These are phyloP conservation scores for Patiria miniata DNA, from an alignment of 35 echinoderm and acorn worm genomes.

Conservation along the genomic window DNA sequence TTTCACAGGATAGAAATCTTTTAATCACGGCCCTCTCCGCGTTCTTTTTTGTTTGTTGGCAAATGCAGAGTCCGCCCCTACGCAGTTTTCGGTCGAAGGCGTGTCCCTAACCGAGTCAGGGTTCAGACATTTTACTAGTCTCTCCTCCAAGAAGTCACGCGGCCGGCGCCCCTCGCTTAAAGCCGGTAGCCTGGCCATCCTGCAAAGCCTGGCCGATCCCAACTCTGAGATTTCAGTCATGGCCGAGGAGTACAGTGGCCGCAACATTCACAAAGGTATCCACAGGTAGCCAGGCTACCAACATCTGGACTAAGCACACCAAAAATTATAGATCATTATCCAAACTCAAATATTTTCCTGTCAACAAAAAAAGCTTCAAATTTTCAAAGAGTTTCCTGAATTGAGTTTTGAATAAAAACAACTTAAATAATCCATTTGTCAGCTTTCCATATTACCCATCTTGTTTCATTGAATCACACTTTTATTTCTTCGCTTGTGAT, in stretches of 20 bases:
- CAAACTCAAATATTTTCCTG: no score
- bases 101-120: conserved; percentile 94
- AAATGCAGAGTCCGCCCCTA: conserved; percentile 39
- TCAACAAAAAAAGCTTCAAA: no score
- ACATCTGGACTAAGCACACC: not conserved
- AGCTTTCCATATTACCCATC: not conserved
- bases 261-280: conserved; percentile 46
- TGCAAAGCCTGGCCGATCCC: conserved; percentile 85
- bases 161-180: conserved; percentile 54
- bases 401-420: no score
- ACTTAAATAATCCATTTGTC: no score
- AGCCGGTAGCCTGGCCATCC: conserved; percentile 77
- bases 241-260: conserved; percentile 42
- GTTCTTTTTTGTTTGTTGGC: conserved; percentile 24
- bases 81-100: conserved; percentile 81
- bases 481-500: conserved; percentile 16
- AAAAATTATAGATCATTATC: no score
- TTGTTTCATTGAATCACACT: not conserved
- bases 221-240: conserved; percentile 80
- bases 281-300: not conserved
- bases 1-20: not conserved
- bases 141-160: conserved; percentile 72
- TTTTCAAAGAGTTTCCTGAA: no score
- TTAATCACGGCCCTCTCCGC: conserved; percentile 1
- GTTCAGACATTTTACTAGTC: conserved; percentile 88